Base-by-base conservation (phyloP, 2,797 vertebrate genomes). In the Natrix natrix region DNA sequence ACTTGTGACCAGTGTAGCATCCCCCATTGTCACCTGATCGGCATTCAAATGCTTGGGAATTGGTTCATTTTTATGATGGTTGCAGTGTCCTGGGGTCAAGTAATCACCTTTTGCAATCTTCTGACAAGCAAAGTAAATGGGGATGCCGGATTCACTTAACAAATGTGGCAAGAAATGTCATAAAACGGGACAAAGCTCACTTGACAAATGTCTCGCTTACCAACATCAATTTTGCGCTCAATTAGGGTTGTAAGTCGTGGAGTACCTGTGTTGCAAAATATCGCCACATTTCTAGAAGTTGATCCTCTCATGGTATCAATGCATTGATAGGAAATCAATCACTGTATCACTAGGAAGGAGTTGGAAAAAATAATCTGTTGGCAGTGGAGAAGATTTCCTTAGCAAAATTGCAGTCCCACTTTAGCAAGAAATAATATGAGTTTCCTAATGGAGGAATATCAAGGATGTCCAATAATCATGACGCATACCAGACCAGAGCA, bases 281-380 rank as follows among this genome's bases (percentile, higher is more conserved):
- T 91, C 96, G 90, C 90, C 96, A 94, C 96, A 94, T 94, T 97
- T 97, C 92, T 90, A 95, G 96, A 95, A 93, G 56, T 90, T 90
- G 37, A 93, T 95, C 63, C 89, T 93, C 48, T 89, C 96, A 89
- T 92, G 95, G 52, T 28, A 95, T 93, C 57, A 93, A 93, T 17
- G 92, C 61, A 93, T 90, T 93, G 93, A 95, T 95, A 78, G 37
- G 74, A 78, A 78, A 78, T 96, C 93, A 92, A 54, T 94, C 93
- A 89, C 94, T 96, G 94, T 61, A 92, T 3, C n/a, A 92, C 94
- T 92, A 0, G 5, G 96, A 96, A 66, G 26, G 2, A 22, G 5
- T 66, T 92, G 92, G 66, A 0, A 1, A 94, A 91, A 93, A 93
- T 37, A 94, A 96, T 94, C 26, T 94, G 52, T 13, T 92, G 87